Percentiles rank a stretch among this genome's conserved stretches.
Conservation (phyloP, 2,113 vertebrate species). For the Anhinga rufa region DNA sequence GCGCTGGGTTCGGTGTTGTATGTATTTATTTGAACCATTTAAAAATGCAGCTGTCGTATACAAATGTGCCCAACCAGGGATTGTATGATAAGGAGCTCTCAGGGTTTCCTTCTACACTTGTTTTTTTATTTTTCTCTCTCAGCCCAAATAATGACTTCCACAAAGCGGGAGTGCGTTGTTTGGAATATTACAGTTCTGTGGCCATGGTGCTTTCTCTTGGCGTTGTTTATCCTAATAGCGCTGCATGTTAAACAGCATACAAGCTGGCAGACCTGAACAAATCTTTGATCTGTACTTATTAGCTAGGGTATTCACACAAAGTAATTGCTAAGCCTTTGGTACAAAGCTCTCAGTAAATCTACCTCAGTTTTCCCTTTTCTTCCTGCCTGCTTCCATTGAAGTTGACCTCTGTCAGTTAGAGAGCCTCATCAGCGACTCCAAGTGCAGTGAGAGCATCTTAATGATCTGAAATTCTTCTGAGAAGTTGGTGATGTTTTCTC, state of each 20-base stretch:
- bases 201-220: slow-evolving; percentile 39
- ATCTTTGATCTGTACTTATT: slow-evolving; percentile 80
- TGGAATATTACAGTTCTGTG: slow-evolving; percentile 43
- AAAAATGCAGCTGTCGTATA: background rate
- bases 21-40: background rate
- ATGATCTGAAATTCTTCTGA: slow-evolving; percentile 87
- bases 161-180: background rate
- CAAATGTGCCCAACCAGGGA: background rate
- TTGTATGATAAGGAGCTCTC: background rate
- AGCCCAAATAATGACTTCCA: slow-evolving; percentile 12
- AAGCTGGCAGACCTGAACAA: slow-evolving; percentile 69
- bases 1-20: background rate
- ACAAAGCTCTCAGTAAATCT: slow-evolving; percentile 74
- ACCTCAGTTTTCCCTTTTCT: slow-evolving; percentile 78
- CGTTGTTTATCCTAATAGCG: slow-evolving; percentile 69
- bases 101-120: background rate
- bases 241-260: slow-evolving; percentile 71
- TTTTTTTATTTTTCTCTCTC: background rate
- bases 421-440: slow-evolving; percentile 80
- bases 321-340: slow-evolving; percentile 72
- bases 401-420: slow-evolving; percentile 83
- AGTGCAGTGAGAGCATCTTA: slow-evolving; percentile 79
- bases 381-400: slow-evolving; percentile 75
- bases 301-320: slow-evolving; percentile 75
- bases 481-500: slow-evolving; percentile 88